Evolutionary conservation across 2,113 vertebrate genomes (phyloP), one percentile per base, ranked within the genome.

Genomic region (Toxostoma redivivum): DNA sequence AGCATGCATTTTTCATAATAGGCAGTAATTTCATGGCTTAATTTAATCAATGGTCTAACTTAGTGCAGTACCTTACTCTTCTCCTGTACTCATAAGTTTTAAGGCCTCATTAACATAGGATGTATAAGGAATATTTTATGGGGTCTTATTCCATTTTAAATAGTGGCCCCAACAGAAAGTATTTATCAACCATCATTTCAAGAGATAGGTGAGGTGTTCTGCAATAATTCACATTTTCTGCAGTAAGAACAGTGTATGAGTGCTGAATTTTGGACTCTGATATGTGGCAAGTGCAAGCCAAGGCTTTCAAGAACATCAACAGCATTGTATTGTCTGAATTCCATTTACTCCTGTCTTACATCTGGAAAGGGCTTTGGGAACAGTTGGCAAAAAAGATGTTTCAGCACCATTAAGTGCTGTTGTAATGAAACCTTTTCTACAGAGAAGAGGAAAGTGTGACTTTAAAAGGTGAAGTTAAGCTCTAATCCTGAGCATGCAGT

Each of bases 21-120:
- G 73, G 83, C 72, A 81, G 83, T 84, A 91, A 97, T 94, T 94
- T 88, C 91, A 92, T 64, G 69, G 60, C 20, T 92, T 97, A 88
- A 94, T 96, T 96, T 94, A 96, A 96, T 94, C 80, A 90, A 3
- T 51, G 42, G 53, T 74, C 65, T 86, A 90, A 84, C 67, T 69
- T 83, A 66, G 83, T 78, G 88, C 28, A 25, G 47, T 64, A 88
- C 77, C 88, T 94, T 86, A 44, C 60, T 78, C 40, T 94, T 78
- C 65, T 96, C 65, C 65, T 78, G 60, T 67, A 74, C 69, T 60
- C 22, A 0, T 35, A 83, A 66, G 72, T 77, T 92, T 78, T 84
- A 90, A 96, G 77, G 51, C 80, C 69, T 70, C 83, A 67, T 91
- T 92, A 96, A 35, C 64, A 60, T 31, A 58, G 33, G n/a, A 78